Base-by-base conservation (phyloP, 2,888 invertebrate genomes). In the Saturnia japonica region DNA sequence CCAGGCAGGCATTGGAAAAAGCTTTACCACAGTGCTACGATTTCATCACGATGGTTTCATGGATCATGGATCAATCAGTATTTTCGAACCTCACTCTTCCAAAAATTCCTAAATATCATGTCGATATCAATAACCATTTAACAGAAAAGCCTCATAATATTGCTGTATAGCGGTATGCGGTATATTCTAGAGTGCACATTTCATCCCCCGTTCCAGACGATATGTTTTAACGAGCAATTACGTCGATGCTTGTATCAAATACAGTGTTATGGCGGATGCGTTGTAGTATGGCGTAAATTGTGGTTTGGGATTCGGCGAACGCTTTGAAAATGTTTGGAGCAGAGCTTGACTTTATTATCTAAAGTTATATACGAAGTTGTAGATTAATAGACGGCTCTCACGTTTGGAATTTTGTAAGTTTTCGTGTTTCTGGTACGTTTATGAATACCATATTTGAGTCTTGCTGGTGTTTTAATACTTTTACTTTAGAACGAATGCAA, bases 181-280 rank as follows among this genome's bases (percentile, higher is more conserved):
- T 54, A 62, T 77, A 81, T 79, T 80, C 81, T 75, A 74, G 77
- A 76, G 78, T 71, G 68, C 57, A 70, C 75, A 75, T 74, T 77
- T 79, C 74, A 77, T 75, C 77, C 77, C 71, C 77, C 76, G 82
- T 80, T 82, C 88, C 86, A 90, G 86, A 77, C 84, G 91, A 88
- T 90, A 87, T 86, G 88, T 85, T 88, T 91, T 91, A 89, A 92
- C 88, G 91, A 89, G 87, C 88, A 84, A 82, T 81, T 81, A 81
- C 74, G 70, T 66, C 42, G 66, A 66, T 70, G 66, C 25, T 66
- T 66, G 54, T 70, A 70, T 70, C 66, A 40, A 66, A 70, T 67
- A 40, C 70, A 47, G 42, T 70, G 66, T 62, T 51, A 64, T 64
- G 66, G 66, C 70, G 67, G 67, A 42, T 22, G 64, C 66, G 54